Base-by-base conservation (phyloP, 2,888 invertebrate genomes). In the Scaptomyza cyrtandrae region DNA sequence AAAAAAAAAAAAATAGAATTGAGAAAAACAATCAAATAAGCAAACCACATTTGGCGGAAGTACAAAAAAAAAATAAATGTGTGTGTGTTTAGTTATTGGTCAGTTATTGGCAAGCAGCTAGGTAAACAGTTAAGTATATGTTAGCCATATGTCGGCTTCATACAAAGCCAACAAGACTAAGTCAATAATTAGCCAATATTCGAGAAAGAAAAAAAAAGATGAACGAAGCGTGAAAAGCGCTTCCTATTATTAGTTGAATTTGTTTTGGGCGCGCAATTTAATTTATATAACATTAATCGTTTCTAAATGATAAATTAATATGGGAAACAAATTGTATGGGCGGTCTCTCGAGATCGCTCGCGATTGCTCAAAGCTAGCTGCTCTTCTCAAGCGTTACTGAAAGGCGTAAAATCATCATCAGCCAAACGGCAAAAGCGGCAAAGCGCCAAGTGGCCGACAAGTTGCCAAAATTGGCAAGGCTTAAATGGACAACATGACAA, bases 401-500 rank as follows among this genome's bases (percentile, higher is more conserved):
- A 74, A 77, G 77, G 79, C 75, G 78, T 67, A 71, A 80, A 75
- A 79, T 80, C 70, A 79, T 79, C 76, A 69, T 24, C 41, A 39
- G 39, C 61, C 37, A 55, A 50, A 56, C 68, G 74, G 39, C 63
- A 62, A 49, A 35, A 24, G 2, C 53, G n/a, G 16, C 39, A 58
- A 50, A 70, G 59, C 68, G 74, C 70, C 78, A 72, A 76, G 79
- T 78, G 71, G 83, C 70, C 78, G 82, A 84, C 89, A 88, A 80
- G 79, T 88, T 89, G 88, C 88, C 88, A 87, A 89, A 88, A 86
- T 88, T 86, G 88, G 88, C 84, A 84, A 86, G 84, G 84, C 86
- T 88, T 88, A 79, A 79, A 86, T 76, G 82, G 82, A 77, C 75
- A 77, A 67, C 75, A 73, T 39, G 14, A 68, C 80, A 71, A 65